Evolutionary conservation across 2,797 vertebrate genomes (phyloP), one percentile per base, ranked within the genome.

Genomic region (Sebastes steindachneri): DNA sequence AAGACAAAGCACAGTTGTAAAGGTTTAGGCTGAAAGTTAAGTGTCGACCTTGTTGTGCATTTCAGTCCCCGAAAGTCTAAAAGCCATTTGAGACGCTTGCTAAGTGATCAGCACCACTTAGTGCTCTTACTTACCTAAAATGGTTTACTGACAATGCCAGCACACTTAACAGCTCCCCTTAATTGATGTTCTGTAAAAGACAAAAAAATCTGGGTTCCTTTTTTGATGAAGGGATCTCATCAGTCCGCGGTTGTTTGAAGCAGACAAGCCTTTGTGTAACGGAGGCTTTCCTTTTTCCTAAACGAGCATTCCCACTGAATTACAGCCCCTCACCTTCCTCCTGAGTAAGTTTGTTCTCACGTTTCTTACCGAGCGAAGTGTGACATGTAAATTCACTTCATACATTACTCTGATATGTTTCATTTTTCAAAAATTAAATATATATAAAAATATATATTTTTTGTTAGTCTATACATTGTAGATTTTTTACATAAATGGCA

Each of bases 391-490:
- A 95, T 95, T 95, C 92, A 96, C 93, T 92, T 95, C 94, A 92
- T 94, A 92, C 94, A 93, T 95, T 93, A 95, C 93, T 92, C 91
- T 92, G 90, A 91, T 93, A 89, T 92, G 94, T 95, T 96, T 95
- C 94, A 95, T 95, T 96, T 96, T 95, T 95, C 94, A 95, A 96
- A 96, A 96, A 95, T 93, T 93, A 95, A 95, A 96, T 96, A 96
- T 96, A 96, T 93, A 96, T 91, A 95, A 90, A 93, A 93, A 95
- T 95, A 94, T 96, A 96, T 96, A 95, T 96, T 96, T 95, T 97
- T 96, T 96, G 96, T 96, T 96, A 96, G 95, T 95, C 95, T 96
- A 96, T 96, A 96, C 96, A 96, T 95, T 96, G 96, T 96, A 97
- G 96, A 96, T 96, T 96, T 94, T 96, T 95, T 96, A 96, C 95